Evolutionary conservation across 2,888 invertebrate species (phyloP), one percentile per base, ranked within the genome.

Genomic region (Dichetophora obliterata): DNA sequence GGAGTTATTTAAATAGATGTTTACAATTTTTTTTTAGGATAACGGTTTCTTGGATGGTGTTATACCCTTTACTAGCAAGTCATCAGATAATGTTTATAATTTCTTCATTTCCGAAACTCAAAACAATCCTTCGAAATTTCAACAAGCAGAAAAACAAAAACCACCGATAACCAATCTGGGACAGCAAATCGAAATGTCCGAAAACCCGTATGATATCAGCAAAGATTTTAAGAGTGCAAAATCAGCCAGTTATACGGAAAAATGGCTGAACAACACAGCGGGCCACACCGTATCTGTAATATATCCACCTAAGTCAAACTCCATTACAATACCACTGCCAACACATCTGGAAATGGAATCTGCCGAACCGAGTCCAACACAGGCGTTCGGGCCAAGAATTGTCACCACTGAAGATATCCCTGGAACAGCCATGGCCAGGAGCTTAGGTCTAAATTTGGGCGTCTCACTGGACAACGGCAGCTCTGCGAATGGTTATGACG

Each of bases 301-400:
- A 59, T 83, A 79, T 31, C 78, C 80, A 57, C 75, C 57, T 77
- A 86, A 85, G 75, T 78, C 80, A 0, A 83, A 83, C 43, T 77
- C 83, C 5, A 83, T 85, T 14, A 78, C 84, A 0, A 76, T 85
- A 65, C 84, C 85, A 50, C 77, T 88, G 77, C 86, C 88, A 5
- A 85, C 87, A 50, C 88, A 88, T 52, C 77, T 86, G 77, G 88
- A 88, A 78, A 82, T 84, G 3, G 87, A 88, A 16, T 87, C 88
- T 2, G 86, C 86, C 0, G 86, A 88, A 63, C 86, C 87, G 5
- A 86, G 89, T 82, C 85, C 90, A 31, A 86, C 88, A 0, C 90
- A 90, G 77, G 91, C 91, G 0, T 91, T 91, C 82, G 91, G 91
- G 0, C 91, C 91, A 0, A 90, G 90, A 81, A 84, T 91, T 16